These are phyloP conservation scores for Micronycteris hirsuta DNA, from an alignment of 2,113 vertebrate genomes.

Conservation along the genomic window DNA sequence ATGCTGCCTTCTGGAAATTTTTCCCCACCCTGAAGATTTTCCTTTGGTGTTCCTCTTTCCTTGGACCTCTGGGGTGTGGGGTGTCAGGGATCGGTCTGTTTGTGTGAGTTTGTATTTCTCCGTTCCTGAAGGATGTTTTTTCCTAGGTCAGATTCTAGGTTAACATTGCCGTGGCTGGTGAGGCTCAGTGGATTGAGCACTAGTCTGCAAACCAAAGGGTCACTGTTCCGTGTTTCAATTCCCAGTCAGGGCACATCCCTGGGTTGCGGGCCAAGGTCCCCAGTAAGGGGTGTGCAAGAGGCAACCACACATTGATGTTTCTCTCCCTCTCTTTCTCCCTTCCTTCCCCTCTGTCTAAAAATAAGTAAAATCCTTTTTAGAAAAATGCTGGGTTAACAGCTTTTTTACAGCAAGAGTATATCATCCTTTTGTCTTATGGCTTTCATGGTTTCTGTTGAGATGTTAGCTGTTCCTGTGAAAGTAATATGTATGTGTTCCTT, in stretches of 20 bases:
- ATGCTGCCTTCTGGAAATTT: not conserved
- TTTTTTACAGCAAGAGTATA: not conserved
- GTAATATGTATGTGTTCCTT: not conserved
- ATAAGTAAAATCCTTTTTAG: too few relatives aligned
- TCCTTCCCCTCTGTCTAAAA: too few relatives aligned
- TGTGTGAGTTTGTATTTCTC: not conserved
- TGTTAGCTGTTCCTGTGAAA: not conserved
- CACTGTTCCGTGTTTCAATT: too few relatives aligned
- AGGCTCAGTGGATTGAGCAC: too few relatives aligned
- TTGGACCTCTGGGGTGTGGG: not conserved
- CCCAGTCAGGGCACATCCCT: too few relatives aligned
- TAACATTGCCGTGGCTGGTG: too few relatives aligned
- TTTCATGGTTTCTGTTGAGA: not conserved
- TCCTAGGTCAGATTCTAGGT: not conserved
- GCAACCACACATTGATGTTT: too few relatives aligned
- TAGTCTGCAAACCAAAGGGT: too few relatives aligned
- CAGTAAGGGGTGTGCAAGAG: too few relatives aligned
- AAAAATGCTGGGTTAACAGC: too few relatives aligned
- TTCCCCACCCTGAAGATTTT: not conserved
- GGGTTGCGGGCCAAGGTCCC: too few relatives aligned
- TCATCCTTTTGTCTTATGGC: not conserved
- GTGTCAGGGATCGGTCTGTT: not conserved
- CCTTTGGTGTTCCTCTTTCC: not conserved
- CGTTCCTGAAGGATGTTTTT: not conserved
- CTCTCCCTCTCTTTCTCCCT: too few relatives aligned